Percentiles rank a stretch among this genome's conserved stretches.
Conservation (phyloP, 2,113 vertebrate species). For the Sakesphorus luctuosus region DNA sequence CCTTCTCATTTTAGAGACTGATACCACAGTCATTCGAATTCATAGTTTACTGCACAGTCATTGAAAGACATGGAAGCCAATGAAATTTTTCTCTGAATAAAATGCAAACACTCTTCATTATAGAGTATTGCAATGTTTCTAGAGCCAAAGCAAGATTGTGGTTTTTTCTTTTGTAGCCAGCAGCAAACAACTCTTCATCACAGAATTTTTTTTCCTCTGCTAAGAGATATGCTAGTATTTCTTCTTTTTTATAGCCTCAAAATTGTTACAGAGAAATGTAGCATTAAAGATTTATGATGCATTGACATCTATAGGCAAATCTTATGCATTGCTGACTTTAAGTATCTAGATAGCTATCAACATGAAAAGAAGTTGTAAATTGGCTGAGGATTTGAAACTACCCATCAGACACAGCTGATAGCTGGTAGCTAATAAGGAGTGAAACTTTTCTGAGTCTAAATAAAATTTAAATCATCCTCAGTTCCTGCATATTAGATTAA, state of each 20-base stretch:
- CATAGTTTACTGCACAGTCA: background rate
- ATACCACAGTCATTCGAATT: background rate
- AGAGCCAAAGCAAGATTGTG: background rate
- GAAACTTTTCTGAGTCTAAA: background rate
- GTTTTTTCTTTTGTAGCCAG: background rate
- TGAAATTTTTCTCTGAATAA: background rate
- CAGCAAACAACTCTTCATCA: background rate
- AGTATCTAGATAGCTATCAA: background rate
- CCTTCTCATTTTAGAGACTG: background rate
- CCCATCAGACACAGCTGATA: background rate
- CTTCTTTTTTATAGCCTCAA: background rate
- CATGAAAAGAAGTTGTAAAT: background rate
- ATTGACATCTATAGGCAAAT: background rate
- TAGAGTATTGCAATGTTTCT: background rate
- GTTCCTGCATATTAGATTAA: background rate
- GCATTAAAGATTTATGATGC: constrained; percentile 26
- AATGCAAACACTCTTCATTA: background rate
- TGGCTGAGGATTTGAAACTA: background rate
- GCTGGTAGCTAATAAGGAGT: background rate
- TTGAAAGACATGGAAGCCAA: background rate
- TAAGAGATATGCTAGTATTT: background rate
- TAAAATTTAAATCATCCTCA: background rate
- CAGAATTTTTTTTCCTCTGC: background rate
- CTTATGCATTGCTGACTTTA: constrained; percentile 20
- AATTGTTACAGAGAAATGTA: background rate